phyloP scores from a whole-genome alignment of 2,888 invertebrate genomes.

The Venusia cambrica region DNA sequence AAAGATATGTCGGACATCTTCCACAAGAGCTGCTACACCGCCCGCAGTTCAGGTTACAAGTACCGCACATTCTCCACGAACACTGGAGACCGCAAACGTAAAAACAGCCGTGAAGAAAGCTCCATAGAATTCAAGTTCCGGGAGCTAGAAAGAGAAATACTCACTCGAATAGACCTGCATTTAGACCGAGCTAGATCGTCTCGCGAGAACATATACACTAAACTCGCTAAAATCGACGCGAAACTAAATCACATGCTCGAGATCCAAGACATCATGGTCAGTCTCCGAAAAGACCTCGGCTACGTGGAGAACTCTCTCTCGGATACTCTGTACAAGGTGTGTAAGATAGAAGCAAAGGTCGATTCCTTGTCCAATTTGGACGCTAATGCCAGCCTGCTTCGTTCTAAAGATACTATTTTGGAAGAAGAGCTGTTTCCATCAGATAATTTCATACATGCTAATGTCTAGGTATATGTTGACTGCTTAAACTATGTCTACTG shows the following conservation, averaged over 20 bases:
- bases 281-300: slow-evolving; percentile 46
- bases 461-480: too few species aligned
- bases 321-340: slow-evolving; percentile 42
- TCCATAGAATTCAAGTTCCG: slow-evolving; percentile 52
- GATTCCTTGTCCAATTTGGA: slow-evolving; percentile 36
- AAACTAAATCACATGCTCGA: slow-evolving; percentile 58
- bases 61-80: slow-evolving; percentile 65
- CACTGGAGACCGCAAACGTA: slow-evolving; percentile 48
- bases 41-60: slow-evolving; percentile 62
- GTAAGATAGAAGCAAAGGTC: slow-evolving; percentile 41
- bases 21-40: slow-evolving; percentile 60
- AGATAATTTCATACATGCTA: slow-evolving; percentile 26
- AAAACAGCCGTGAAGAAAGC: slow-evolving; percentile 40
- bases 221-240: slow-evolving; percentile 48
- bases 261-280: slow-evolving; percentile 45
- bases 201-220: slow-evolving; percentile 45
- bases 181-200: slow-evolving; percentile 40
- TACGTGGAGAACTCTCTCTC: slow-evolving; percentile 38
- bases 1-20: slow-evolving; percentile 52
- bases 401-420: slow-evolving; percentile 29
- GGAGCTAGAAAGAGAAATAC: slow-evolving; percentile 54
- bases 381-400: slow-evolving; percentile 36
- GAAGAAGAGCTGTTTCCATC: slow-evolving; percentile 30
- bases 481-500: too few species aligned
- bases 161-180: slow-evolving; percentile 46